Evolutionary conservation across 2,797 vertebrate genomes (phyloP), one percentile per base, ranked within the genome.

Genomic region (Allochrocebus solatus): DNA sequence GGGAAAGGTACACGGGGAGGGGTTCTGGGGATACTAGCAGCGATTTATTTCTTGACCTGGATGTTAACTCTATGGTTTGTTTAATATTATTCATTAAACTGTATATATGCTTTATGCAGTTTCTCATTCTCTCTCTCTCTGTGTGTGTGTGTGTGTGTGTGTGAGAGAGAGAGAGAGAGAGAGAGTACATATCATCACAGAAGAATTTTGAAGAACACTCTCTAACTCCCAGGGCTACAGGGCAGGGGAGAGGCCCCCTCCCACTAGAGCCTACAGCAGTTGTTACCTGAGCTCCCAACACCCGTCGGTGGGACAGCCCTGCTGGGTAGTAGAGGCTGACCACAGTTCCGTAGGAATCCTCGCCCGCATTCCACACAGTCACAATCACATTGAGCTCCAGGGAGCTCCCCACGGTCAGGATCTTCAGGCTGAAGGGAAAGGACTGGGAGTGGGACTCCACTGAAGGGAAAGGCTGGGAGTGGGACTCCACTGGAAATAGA

Each of bases 261-360:
- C 41, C 16, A 43, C 61, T 13, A 21, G 75, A 89, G 12, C 55
- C 72, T 74, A 22, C 21, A 8, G 17, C 1, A n/a, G 21, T 26
- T 72, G 10, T 76, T 97, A 99, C 99, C 98, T 99, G 98, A 48
- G 97, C 92, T 75, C n/a, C 10, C 0, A 98, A 98, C 24, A 98
- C 97, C 93, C 98, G 98, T 74, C 99, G 98, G 83, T 98, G 99
- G 22, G 99, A 99, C 67, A 99, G 97, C 30, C 98, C 98, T 0
- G 93, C 93, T 1, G 99, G 99, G 67, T 99, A 99, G 1, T 97
- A 98, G 84, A 99, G 98, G 41, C 74, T 96, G 57, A 99, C 97
- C 2, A 8, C 84, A 2, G 98, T 98, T 93, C 99, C 98, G 84
- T 99, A 99, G 11, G 99, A 99, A 95, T 99, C 98, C 97, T 99